These are phyloP conservation scores for Rutpela maculata DNA, from an alignment of 2,888 invertebrate species.

Conservation along the genomic window DNA sequence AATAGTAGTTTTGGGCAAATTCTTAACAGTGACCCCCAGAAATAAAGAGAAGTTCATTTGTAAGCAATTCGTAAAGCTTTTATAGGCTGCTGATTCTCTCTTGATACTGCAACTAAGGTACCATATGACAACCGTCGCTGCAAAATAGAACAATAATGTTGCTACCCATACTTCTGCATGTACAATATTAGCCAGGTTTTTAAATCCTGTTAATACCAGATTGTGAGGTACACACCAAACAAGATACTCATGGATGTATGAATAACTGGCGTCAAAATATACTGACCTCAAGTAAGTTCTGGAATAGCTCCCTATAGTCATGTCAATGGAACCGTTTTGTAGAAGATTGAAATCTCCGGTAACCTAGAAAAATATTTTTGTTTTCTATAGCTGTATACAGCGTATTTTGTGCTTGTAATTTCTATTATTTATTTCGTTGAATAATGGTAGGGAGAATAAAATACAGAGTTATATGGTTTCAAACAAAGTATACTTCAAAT, in stretches of 20 bases:
- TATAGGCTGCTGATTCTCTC: slow-evolving; percentile 46
- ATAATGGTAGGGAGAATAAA: too few species aligned
- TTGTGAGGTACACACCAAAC: slow-evolving; percentile 69
- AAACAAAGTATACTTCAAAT: too few species aligned
- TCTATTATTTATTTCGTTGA: too few species aligned
- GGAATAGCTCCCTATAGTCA: slow-evolving; percentile 67
- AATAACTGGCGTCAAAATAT: slow-evolving; percentile 64
- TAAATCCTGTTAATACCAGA: slow-evolving; percentile 48
- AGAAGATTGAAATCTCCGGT: slow-evolving; percentile 60
- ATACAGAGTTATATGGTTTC: too few species aligned
- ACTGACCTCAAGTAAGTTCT: slow-evolving; percentile 61
- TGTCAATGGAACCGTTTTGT: slow-evolving; percentile 60
- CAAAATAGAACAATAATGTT: slow-evolving; percentile 33
- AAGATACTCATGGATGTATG: slow-evolving; percentile 67
- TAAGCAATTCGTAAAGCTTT: slow-evolving; percentile 46
- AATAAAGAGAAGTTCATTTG: slow-evolving; percentile 55
- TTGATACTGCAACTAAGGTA: slow-evolving; percentile 26
- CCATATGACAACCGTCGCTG: slow-evolving; percentile 44
- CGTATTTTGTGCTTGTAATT: too few species aligned
- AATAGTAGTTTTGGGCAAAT: slow-evolving; percentile 57
- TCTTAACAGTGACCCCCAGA: slow-evolving; percentile 56
- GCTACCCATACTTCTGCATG: slow-evolving; percentile 45
- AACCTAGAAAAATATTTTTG: slow-evolving; percentile 38
- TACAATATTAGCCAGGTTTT: slow-evolving; percentile 47
- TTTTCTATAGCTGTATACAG: too few species aligned